Evolutionary conservation across 2,888 invertebrate genomes (phyloP), one percentile per base, ranked within the genome.

Genomic region (Poecilus cupreus): DNA sequence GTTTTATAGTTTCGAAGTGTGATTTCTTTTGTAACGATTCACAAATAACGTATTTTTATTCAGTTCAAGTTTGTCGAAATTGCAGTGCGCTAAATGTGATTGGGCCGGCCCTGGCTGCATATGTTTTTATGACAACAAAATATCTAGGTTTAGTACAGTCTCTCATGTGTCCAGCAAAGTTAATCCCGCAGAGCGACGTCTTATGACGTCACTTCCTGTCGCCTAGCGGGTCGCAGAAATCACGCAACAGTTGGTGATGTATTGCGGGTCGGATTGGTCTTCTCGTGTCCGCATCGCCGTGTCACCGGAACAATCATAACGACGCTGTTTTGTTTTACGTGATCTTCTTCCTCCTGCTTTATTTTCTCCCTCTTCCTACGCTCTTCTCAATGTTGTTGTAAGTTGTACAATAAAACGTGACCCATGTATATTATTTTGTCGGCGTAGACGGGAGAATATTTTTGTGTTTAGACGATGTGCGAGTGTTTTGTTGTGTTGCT

Each of bases 181-280:
- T 68, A 68, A 68, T 68, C 37, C 64, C 64, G 3, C 4, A 10
- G 64, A 32, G 64, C 64, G 64, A 20, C 32, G 32, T 68, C 37
- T 68, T 68, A 37, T 68, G 64, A 68, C 64, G 64, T 32, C 39
- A 68, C 51, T 51, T 51, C 51, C 51, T 51, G 64, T 68, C 68
- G 79, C 49, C 11, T 24, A 39, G 68, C 68, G 22, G 32, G 64
- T 32, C 18, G 60, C 77, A 57, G 43, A n/a, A 60, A 46, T 72
- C 72, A 43, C 22, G 79, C 79, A 79, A 79, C 79, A 79, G 79
- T 79, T 79, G 79, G 79, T 79, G 79, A 79, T 79, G 68, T 49
- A 79, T 79, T 79, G 51, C 64, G 39, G 78, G 4, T 8, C 8
- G 57, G 39, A 54, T n/a, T 60, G 24, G 60, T 26, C 60, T 22